Evolutionary conservation across 2,797 vertebrate species (phyloP).

Genomic region (Taenioides sp.): DNA sequence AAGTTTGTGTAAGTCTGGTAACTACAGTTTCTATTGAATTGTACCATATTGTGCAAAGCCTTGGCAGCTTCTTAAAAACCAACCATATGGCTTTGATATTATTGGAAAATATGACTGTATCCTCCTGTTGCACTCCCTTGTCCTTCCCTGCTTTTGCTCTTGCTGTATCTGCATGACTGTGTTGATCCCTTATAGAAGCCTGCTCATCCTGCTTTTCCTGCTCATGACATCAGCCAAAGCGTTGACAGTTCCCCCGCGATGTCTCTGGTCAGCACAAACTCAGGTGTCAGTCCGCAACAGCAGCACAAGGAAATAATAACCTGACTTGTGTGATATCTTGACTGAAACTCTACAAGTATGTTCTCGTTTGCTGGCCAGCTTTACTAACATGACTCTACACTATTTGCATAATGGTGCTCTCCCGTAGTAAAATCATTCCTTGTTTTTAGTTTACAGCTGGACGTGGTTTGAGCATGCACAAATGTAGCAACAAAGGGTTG

Average conservation of each 20-base stretch:
- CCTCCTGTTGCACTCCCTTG: constrained; percentile 54
- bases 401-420: constrained; percentile 58
- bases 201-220: constrained; percentile 44
- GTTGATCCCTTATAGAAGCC: constrained; percentile 47
- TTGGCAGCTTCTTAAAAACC: constrained; percentile 71
- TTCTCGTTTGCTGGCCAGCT: constrained; percentile 42
- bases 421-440: constrained; percentile 42
- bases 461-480: constrained; percentile 10
- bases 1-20: neutral
- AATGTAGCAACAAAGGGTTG: neutral
- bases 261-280: constrained; percentile 67
- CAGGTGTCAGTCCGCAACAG: constrained; percentile 66
- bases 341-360: constrained; percentile 51
- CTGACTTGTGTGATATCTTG: constrained; percentile 63
- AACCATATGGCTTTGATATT: constrained; percentile 83
- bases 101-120: constrained; percentile 81
- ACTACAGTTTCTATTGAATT: constrained; percentile 33
- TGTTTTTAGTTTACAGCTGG: constrained; percentile 33
- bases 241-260: constrained; percentile 59
- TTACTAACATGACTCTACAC: constrained; percentile 60
- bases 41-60: constrained; percentile 56
- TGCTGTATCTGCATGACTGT: constrained; percentile 63
- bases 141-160: constrained; percentile 53
- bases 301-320: constrained; percentile 53
- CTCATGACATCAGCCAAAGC: constrained; percentile 59